phyloP scores from a whole-genome alignment of 1,140 invertebrate species.

The Dendroctonus ponderosae region DNA sequence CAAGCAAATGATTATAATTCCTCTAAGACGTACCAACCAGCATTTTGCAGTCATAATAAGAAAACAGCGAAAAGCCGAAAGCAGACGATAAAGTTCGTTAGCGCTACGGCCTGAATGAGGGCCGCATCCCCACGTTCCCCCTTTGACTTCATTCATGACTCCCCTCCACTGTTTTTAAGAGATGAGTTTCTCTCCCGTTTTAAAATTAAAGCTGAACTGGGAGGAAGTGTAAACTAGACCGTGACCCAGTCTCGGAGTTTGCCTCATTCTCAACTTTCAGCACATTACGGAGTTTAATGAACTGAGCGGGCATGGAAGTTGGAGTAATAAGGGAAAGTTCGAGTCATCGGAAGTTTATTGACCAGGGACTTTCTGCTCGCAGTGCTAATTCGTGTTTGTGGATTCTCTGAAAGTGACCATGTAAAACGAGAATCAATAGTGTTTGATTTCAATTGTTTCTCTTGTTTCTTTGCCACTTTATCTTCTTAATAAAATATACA shows the following conservation, averaged over 20 bases:
- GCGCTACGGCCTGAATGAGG: slow-evolving; percentile 26
- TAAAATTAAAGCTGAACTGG: slow-evolving; percentile 32
- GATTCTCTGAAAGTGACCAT: no score
- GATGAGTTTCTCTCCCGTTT: slow-evolving; percentile 33
- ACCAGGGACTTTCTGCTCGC: no score
- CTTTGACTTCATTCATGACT: slow-evolving; percentile 22
- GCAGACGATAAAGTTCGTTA: slow-evolving; percentile 31
- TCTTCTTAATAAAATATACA: no score
- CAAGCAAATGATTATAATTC: slow-evolving; percentile 2
- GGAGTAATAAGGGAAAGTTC: slow-evolving; percentile 32
- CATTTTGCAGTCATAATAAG: slow-evolving; percentile 21
- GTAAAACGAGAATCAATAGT: no score
- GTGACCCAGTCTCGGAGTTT: slow-evolving; percentile 27
- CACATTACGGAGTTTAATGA: slow-evolving; percentile 31
- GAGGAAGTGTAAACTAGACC: slow-evolving; percentile 35
- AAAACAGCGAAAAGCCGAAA: slow-evolving; percentile 26
- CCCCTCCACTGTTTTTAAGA: slow-evolving; percentile 32
- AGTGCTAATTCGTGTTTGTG: no score
- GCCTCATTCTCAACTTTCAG: slow-evolving; percentile 31
- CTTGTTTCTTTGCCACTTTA: no score
- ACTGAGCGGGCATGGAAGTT: slow-evolving; percentile 20
- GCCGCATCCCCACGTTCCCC: not conserved
- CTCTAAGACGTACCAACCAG: slow-evolving; percentile 5
- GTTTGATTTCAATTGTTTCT: no score
- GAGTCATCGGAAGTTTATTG: not conserved